A percentile compares a stretch with the other conserved stretches of the same genome.
Evolutionary conservation across 2,888 invertebrate genomes (phyloP).

Genomic region (Ochropleura leucogaster): DNA sequence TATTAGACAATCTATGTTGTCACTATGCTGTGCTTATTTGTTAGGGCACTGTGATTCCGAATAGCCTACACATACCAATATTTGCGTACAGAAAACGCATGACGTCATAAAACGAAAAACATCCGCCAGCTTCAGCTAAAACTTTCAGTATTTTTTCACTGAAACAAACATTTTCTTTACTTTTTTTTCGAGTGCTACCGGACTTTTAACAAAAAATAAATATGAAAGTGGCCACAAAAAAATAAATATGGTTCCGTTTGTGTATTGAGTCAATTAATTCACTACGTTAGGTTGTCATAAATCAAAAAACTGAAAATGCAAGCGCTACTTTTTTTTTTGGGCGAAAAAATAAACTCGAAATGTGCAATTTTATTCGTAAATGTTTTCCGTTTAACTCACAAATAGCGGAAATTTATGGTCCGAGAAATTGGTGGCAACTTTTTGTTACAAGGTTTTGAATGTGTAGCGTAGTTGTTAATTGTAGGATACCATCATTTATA

Average conservation of each 20-base stretch:
- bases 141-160: slow-evolving; percentile 44
- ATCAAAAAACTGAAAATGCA: slow-evolving; percentile 60
- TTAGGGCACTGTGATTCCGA: not conserved
- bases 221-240: slow-evolving; percentile 51
- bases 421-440: slow-evolving; percentile 57
- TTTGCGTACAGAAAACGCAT: slow-evolving; percentile 24
- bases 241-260: slow-evolving; percentile 58
- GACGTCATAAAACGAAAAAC: slow-evolving; percentile 32
- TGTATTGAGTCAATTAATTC: slow-evolving; percentile 61
- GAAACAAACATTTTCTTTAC: slow-evolving; percentile 53
- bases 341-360: slow-evolving; percentile 52
- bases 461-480: slow-evolving; percentile 46
- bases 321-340: slow-evolving; percentile 44
- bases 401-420: slow-evolving; percentile 71
- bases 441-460: slow-evolving; percentile 52
- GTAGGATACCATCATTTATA: slow-evolving; percentile 23
- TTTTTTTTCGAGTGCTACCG: slow-evolving; percentile 36
- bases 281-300: slow-evolving; percentile 58
- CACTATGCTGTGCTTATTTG: not conserved
- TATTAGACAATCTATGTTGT: too few species aligned
- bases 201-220: slow-evolving; percentile 54
- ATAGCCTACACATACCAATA: slow-evolving; percentile 24
- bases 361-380: slow-evolving; percentile 69
- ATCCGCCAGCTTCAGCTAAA: slow-evolving; percentile 15
- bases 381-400: slow-evolving; percentile 75